Base-by-base conservation (phyloP, 1,140 invertebrate genomes). In the Homalodisca vitripennis region DNA sequence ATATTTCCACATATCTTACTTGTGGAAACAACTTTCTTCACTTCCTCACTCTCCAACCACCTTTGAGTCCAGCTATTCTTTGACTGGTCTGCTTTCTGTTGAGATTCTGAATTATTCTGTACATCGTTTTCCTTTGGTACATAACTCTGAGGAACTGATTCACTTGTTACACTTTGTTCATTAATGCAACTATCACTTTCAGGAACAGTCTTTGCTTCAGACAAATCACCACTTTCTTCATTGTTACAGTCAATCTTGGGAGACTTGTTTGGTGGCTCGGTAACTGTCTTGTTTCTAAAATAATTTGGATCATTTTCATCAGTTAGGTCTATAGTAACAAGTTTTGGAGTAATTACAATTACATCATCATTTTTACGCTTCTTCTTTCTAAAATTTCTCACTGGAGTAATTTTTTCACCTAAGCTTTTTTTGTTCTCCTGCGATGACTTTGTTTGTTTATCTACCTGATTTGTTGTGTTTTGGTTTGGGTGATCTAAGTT, bases 1-100 rank as follows among this genome's bases (percentile, higher is more conserved):
- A 76, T 73, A 65, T 70, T 74, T n/a, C 74, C 72, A 30, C 72
- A 72, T 27, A 76, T 71, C 53, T 71, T 74, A 55, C 74, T 75
- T 1, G 73, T 74, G 14, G 72, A 70, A 14, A 76, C 71, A 24
- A 76, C 70, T 32, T 74, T 71, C 68, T 76, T 71, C 1, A 75
- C 74, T 67, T 73, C 71, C 68, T 75, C 72, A 46, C 73, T 75
- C 57, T 76, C 60, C 6, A 73, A 68, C 71, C 74, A 76, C 20
- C 75, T 60, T 71, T 74, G 62, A 30, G 66, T 63, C 75, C 75
- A 76, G 60, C 41, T 67, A 30, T 31, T 65, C 51, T 53, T 32
- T 12, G n/a, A n/a, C n/a, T n/a, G n/a, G n/a, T n/a, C n/a, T n/a
- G n/a, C n/a, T n/a, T n/a, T n/a, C n/a, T n/a, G n/a, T n/a, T n/a